phyloP scores from a whole-genome alignment of 2,797 vertebrate genomes.

The Propithecus perrieri region DNA sequence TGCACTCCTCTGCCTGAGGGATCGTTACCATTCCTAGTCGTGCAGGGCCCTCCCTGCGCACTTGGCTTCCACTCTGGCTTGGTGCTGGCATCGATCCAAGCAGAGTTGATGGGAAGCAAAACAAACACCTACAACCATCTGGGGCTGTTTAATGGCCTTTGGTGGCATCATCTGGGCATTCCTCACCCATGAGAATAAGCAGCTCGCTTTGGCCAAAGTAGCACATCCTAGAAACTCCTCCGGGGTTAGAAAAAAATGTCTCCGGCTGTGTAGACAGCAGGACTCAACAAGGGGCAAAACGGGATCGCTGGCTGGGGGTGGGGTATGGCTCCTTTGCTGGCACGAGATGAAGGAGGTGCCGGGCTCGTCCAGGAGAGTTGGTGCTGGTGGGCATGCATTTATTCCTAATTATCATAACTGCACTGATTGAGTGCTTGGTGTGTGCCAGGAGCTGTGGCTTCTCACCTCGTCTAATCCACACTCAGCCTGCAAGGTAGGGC shows the following conservation, averaged over 20 bases:
- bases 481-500: background rate
- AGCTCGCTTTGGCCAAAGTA: conserved; percentile 18
- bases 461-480: background rate
- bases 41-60: background rate
- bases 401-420: background rate
- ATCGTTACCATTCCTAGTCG: background rate
- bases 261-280: background rate
- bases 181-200: background rate
- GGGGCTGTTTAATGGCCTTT: conserved; percentile 16
- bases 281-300: background rate
- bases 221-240: conserved; percentile 19
- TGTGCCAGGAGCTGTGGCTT: background rate
- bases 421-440: background rate
- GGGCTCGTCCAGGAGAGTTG: background rate
- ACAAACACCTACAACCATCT: conserved; percentile 2
- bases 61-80: background rate
- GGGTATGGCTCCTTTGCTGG: background rate
- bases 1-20: background rate
- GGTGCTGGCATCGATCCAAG: background rate
- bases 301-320: background rate
- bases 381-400: background rate
- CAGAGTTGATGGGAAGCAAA: conserved; percentile 1
- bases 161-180: conserved; percentile 19
- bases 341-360: background rate
- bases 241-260: background rate